Conservation (phyloP, 2,113 vertebrate genomes). For the Alectura lathami region DNA sequence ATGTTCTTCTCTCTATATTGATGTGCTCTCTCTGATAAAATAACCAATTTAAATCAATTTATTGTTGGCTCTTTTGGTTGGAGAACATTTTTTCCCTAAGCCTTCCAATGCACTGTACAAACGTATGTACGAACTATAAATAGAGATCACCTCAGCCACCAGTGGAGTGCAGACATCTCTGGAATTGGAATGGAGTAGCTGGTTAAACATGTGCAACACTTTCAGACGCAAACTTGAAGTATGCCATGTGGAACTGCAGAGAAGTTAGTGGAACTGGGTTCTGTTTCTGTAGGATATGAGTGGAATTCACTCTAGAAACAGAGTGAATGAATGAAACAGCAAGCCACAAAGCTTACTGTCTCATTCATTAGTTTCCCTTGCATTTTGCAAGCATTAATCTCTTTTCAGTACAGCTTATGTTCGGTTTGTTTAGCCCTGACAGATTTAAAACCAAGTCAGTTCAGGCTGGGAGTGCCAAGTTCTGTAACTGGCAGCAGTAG, state of each 20-base stretch:
- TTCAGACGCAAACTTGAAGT: not conserved
- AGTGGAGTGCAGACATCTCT: not conserved
- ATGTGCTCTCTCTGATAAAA: not conserved
- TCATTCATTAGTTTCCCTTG: not conserved
- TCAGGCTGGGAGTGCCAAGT: conserved; percentile 39
- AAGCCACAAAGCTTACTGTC: not conserved
- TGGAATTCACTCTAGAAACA: too few species aligned
- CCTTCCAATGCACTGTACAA: not conserved
- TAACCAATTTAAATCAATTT: not conserved
- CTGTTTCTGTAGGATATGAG: not conserved
- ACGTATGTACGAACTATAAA: not conserved
- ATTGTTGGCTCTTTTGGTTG: not conserved
- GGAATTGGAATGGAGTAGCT: not conserved
- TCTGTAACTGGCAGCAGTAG: conserved; percentile 59
- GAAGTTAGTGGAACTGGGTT: not conserved
- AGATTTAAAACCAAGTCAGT: conserved; percentile 5
- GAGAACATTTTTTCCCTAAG: not conserved
- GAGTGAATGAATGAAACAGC: too few species aligned
- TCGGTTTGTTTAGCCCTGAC: not conserved
- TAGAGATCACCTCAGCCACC: not conserved
- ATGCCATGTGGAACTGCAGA: not conserved
- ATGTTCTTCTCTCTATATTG: not conserved
- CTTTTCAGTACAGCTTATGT: not conserved
- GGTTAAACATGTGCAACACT: not conserved
- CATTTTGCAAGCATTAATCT: not conserved